Percentiles rank a stretch among this genome's conserved stretches.
Evolutionary conservation across 2,797 vertebrate species (phyloP).

Genomic region (Liasis olivaceus): DNA sequence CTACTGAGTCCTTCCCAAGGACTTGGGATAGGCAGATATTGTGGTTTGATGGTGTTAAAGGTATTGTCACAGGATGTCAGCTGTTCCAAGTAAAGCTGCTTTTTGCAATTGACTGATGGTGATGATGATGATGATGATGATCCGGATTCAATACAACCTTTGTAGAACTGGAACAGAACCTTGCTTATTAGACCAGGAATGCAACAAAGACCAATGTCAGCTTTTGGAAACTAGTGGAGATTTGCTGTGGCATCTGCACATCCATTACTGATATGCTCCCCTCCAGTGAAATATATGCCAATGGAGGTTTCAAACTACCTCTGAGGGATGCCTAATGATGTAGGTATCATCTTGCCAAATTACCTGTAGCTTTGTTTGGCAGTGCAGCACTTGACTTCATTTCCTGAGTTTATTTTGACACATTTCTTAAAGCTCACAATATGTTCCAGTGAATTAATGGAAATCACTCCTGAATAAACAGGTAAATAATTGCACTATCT

Average conservation of each 20-base stretch:
- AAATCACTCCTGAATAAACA: not conserved
- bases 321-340: not conserved
- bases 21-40: not conserved
- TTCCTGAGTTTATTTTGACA: not conserved
- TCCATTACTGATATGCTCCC: not conserved
- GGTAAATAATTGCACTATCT: not conserved
- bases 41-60: not conserved
- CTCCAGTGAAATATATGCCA: not conserved
- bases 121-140: too few relatives aligned
- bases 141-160: too few relatives aligned
- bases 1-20: too few relatives aligned
- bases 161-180: too few relatives aligned
- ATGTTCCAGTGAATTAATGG: not conserved
- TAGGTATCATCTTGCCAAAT: not conserved
- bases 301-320: not conserved
- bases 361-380: not conserved
- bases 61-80: not conserved
- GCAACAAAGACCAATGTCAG: not conserved
- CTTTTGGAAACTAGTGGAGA: not conserved
- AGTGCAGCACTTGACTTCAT: not conserved
- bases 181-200: not conserved
- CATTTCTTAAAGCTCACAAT: not conserved
- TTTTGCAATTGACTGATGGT: not conserved
- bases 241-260: not conserved
- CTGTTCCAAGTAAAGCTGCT: not conserved